Evolutionary conservation across 2,888 invertebrate genomes (phyloP), one percentile per base, ranked within the genome.

Genomic region (Trypoxylon attenuatum): DNA sequence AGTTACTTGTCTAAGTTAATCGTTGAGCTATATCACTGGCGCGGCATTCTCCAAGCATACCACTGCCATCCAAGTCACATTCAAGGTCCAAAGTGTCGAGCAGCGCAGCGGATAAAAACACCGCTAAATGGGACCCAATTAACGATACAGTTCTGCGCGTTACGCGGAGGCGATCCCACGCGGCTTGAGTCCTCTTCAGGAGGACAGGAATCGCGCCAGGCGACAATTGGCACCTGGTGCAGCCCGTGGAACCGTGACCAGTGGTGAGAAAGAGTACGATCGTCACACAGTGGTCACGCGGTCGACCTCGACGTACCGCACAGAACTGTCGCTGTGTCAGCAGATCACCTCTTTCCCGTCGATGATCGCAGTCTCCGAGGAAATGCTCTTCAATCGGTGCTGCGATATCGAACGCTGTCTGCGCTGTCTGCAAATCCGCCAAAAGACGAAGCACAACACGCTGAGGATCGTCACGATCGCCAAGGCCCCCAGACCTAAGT

Each of bases 241-340:
- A 43, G 45, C 47, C 55, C 33, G 27, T 25, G 69, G 57, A 43
- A 57, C 22, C 39, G 25, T 33, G 45, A 49, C 51, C 38, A 50
- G 46, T 66, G 61, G 41, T 56, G 13, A 45, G 22, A 46, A 54
- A 50, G 29, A 55, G 45, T 50, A 62, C 79, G 82, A 84, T 83
- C 89, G 91, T 95, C 94, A 96, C 90, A 96, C 95, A 76, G 96
- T 96, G 84, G 95, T 96, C 85, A 96, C 95, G 71, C 95, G 91
- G 87, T 96, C 96, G 80, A 96, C 92, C 88, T 96, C 95, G 86
- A 95, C 94, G 88, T 95, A 96, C 87, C 95, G 94, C 89, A 95
- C 95, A 92, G 95, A 95, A 94, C 94, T 94, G 91, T 95, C 95
- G 93, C 93, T 94, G 91, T 94, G 95, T 96, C 96, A 96, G 95